Evolutionary conservation across 2,888 invertebrate species (phyloP).

Genomic region (Graphium colonna): DNA sequence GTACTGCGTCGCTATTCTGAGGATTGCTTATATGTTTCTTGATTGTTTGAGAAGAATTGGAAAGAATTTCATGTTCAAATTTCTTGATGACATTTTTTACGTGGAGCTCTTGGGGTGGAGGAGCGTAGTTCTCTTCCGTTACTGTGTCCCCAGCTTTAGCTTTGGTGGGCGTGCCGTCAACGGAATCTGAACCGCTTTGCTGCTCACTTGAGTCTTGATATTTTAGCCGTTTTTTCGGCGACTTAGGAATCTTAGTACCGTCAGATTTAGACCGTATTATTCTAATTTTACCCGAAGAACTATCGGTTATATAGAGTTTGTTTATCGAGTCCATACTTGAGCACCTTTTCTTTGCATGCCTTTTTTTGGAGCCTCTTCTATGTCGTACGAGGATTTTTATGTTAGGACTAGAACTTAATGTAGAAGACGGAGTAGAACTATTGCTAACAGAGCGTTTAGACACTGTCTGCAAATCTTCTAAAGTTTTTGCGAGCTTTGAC

Average conservation of each 20-base stretch:
- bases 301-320: slow-evolving; percentile 52
- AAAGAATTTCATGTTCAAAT: slow-evolving; percentile 72
- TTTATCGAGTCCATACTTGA: slow-evolving; percentile 74
- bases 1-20: slow-evolving; percentile 45
- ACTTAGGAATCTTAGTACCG: slow-evolving; percentile 65
- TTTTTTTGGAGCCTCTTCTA: slow-evolving; percentile 66
- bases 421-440: slow-evolving; percentile 70
- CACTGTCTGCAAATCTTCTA: slow-evolving; percentile 63
- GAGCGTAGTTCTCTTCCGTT: slow-evolving; percentile 34
- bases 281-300: slow-evolving; percentile 50
- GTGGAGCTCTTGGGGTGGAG: slow-evolving; percentile 43
- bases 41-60: slow-evolving; percentile 47
- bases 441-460: slow-evolving; percentile 56
- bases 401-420: slow-evolving; percentile 69
- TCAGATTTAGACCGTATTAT: slow-evolving; percentile 72
- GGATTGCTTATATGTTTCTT: slow-evolving; percentile 61
- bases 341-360: slow-evolving; percentile 71
- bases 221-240: slow-evolving; percentile 62
- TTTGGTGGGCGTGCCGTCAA: slow-evolving; percentile 59
- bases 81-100: slow-evolving; percentile 71
- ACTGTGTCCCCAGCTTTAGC: slow-evolving; percentile 29
- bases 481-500: slow-evolving; percentile 76
- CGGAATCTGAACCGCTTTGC: slow-evolving; percentile 62
- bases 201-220: slow-evolving; percentile 58
- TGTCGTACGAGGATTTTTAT: slow-evolving; percentile 72